Evolutionary conservation across 2,113 vertebrate species (phyloP), one percentile per base, ranked within the genome.

Genomic region (Brachirus orientalis): DNA sequence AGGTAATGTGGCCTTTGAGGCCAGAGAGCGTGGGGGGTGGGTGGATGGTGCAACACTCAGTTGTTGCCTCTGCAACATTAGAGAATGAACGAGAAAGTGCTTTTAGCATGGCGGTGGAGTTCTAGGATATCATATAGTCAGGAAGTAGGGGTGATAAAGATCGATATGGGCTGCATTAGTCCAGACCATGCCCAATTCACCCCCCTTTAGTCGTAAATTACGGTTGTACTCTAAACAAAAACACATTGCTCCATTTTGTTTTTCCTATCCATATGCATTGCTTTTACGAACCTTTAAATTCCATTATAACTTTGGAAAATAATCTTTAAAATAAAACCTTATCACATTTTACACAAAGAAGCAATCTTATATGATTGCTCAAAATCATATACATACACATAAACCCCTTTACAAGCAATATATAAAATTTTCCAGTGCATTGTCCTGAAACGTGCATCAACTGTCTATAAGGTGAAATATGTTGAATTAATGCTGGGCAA

Each of bases 101-200:
- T 90, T 86, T 88, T 86, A 86, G 85, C 40, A 77, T 72, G 68
- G 75, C 16, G 41, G 54, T 63, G 78, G 85, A 85, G 79, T 68
- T 72, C 77, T 82, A 63, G 79, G 51, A 75, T 90, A 88, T 89
- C 88, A 80, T 79, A 87, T 84, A 58, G 64, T 77, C 90, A 87
- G 90, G 90, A 91, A 88, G 81, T 85, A 59, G 81, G 72, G 84
- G 88, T 82, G 85, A 90, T 87, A 81, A 82, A 72, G 82, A 91
- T 91, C 88, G 35, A 91, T 91, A 74, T 56, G 72, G 75, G 77
- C 79, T 84, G 84, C 87, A 86, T 91, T 90, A 88, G 79, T 70
- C 64, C 75, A 45, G 50, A 46, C 84, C 75, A 52, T 62, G 68
- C 74, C 73, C 71, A 74, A 57, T 80, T 82, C 58, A n/a, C 59